Conservation (phyloP, 2,888 invertebrate genomes). For the Dastarcus helophoroides region DNA sequence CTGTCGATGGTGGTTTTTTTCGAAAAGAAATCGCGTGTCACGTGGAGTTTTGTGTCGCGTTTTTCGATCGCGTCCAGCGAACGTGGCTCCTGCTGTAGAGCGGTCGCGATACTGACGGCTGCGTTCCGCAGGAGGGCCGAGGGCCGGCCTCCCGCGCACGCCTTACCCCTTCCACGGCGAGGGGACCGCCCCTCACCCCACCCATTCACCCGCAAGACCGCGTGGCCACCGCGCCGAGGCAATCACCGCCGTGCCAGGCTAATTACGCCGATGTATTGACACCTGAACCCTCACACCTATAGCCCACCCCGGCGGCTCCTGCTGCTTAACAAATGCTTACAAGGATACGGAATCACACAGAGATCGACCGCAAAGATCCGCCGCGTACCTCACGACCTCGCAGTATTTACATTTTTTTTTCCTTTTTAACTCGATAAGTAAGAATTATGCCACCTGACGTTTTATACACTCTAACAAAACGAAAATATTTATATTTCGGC, state of each 20-base stretch:
- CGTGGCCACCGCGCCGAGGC: slow-evolving; percentile 35
- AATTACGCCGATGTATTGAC: slow-evolving; percentile 33
- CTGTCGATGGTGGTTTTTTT: slow-evolving; percentile 1
- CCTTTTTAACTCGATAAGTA: no score
- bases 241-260: slow-evolving; percentile 32
- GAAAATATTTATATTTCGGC: no score
- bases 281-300: slow-evolving; percentile 26
- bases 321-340: not conserved
- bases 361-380: no score
- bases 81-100: slow-evolving; percentile 13
- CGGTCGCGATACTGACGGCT: slow-evolving; percentile 23
- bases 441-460: no score
- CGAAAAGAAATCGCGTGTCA: not conserved
- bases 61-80: slow-evolving; percentile 15
- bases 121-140: slow-evolving; percentile 31
- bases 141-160: slow-evolving; percentile 36
- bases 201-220: slow-evolving; percentile 34
- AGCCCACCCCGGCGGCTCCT: not conserved
- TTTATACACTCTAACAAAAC: no score
- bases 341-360: no score
- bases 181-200: slow-evolving; percentile 34
- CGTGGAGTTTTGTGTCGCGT: not conserved
- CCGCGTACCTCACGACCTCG: no score
- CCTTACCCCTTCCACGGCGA: slow-evolving; percentile 30
- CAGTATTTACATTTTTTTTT: no score